Conservation (phyloP, 2,888 invertebrate species). For the Ametastegia equiseti region DNA sequence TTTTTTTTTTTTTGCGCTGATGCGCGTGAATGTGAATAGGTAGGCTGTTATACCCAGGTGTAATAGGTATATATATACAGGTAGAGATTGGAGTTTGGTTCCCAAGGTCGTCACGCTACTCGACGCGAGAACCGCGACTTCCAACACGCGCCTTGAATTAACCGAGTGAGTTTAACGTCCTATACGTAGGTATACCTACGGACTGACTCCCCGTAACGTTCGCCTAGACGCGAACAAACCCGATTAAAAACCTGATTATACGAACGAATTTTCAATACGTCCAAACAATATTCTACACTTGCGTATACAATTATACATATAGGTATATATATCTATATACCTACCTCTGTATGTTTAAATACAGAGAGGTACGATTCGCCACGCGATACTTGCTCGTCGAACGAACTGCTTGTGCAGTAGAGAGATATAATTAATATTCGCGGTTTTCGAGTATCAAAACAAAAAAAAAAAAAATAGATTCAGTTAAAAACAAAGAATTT, state of each 20-base stretch:
- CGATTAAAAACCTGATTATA: neutral
- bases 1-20: no score
- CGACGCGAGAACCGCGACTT: neutral
- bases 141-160: slow-evolving; percentile 29
- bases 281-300: no score
- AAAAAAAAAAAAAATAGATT: no score
- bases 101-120: slow-evolving; percentile 38
- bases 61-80: neutral
- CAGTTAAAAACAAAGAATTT: no score
- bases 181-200: neutral
- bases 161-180: slow-evolving; percentile 33
- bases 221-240: neutral
- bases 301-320: no score
- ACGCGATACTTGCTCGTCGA: no score
- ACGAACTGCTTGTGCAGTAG: no score
- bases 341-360: no score
- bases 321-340: no score
- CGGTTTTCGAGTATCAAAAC: no score
- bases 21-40: neutral
- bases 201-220: neutral
- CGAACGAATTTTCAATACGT: neutral
- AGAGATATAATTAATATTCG: no score
- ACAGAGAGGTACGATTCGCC: no score
- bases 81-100: slow-evolving; percentile 32
- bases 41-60: neutral